Conservation (phyloP, 2,113 vertebrate species). For the Hippocampus mohnikei region DNA sequence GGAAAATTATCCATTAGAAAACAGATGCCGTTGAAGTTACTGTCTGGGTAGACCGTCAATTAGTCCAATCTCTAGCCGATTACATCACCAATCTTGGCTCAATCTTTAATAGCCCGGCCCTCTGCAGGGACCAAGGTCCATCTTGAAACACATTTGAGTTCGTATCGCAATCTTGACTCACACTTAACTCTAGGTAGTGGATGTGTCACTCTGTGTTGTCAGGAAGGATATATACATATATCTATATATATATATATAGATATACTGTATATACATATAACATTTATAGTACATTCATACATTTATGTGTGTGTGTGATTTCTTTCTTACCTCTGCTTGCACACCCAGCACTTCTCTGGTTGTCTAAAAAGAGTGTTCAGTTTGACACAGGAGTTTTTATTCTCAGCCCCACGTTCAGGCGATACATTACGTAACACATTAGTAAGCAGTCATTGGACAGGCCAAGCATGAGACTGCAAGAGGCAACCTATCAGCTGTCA, state of each 20-base stretch:
- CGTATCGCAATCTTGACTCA: background rate
- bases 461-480: background rate
- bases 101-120: conserved; percentile 5
- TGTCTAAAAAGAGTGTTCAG: conserved; percentile 24
- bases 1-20: too few relatives aligned
- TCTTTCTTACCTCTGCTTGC: conserved; percentile 36
- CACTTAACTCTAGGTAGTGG: background rate
- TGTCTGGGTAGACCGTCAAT: too few relatives aligned
- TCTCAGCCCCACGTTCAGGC: conserved; percentile 3
- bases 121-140: background rate
- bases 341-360: conserved; percentile 12
- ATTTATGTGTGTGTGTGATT: background rate
- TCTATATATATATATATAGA: too few relatives aligned
- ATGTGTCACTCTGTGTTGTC: too few relatives aligned
- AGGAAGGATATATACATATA: too few relatives aligned
- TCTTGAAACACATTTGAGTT: background rate
- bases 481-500: conserved; percentile 21
- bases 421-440: conserved; percentile 35
- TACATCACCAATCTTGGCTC: background rate
- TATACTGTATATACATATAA: too few relatives aligned
- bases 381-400: conserved; percentile 27
- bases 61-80: conserved; percentile 14
- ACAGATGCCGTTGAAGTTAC: too few relatives aligned
- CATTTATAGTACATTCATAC: too few relatives aligned
- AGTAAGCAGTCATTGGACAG: conserved; percentile 39